Evolutionary conservation across 2,888 invertebrate species (phyloP).

Genomic region (Acronicta alni): DNA sequence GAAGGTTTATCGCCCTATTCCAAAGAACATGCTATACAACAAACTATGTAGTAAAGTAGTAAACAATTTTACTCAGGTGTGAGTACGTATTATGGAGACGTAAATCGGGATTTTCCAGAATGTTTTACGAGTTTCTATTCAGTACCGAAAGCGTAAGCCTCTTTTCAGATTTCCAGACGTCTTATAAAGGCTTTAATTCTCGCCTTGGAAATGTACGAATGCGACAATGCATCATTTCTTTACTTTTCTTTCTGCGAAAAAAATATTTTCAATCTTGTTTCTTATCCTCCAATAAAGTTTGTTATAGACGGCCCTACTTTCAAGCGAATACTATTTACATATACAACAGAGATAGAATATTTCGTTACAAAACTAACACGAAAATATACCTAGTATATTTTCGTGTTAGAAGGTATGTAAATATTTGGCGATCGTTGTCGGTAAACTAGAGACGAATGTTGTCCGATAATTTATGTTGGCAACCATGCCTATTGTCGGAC

Average conservation of each 20-base stretch:
- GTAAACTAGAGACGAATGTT: conserved; percentile 77
- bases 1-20: conserved; percentile 7
- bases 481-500: conserved; percentile 78
- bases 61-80: conserved; percentile 49
- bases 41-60: conserved; percentile 21
- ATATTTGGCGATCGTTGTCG: conserved; percentile 75
- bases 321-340: conserved; percentile 43
- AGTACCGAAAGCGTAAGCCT: conserved; percentile 73
- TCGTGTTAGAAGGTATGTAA: conserved; percentile 69
- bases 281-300: conserved; percentile 44
- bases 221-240: conserved; percentile 71
- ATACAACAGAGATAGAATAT: conserved; percentile 49
- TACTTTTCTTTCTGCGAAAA: conserved; percentile 49
- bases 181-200: conserved; percentile 75
- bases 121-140: conserved; percentile 74
- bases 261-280: conserved; percentile 48
- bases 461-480: conserved; percentile 82
- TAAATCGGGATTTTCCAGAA: conserved; percentile 69
- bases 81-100: conserved; percentile 61
- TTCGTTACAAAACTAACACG: conserved; percentile 54
- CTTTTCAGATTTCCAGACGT: conserved; percentile 76
- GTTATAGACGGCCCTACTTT: conserved; percentile 31
- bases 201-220: conserved; percentile 64
- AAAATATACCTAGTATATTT: conserved; percentile 48
- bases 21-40: conserved; percentile 4